These are phyloP conservation scores for Psittacula cyanocephala DNA, from an alignment of 2,113 vertebrate genomes.

Conservation along the genomic window DNA sequence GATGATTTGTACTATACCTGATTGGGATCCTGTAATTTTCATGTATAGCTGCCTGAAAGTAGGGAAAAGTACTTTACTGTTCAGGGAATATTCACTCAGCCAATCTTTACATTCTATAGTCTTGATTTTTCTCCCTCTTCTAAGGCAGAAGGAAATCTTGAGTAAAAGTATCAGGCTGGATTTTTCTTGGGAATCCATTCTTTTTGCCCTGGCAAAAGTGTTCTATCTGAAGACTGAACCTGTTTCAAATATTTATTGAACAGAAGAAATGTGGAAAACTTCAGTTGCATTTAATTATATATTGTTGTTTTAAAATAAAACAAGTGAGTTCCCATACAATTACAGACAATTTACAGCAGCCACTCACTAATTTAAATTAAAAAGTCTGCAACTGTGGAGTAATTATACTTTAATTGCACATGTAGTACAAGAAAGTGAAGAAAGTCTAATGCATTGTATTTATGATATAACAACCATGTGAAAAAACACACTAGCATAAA, in stretches of 20 bases:
- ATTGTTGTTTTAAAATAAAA: constrained; percentile 33
- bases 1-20: neutral
- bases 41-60: neutral
- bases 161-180: neutral
- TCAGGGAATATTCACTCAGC: neutral
- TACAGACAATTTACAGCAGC: constrained; percentile 27
- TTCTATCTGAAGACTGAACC: neutral
- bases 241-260: neutral
- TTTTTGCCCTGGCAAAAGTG: neutral
- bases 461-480: constrained; percentile 50
- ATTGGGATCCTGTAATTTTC: neutral
- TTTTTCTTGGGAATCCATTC: neutral
- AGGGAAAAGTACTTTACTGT: neutral
- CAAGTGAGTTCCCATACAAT: constrained; percentile 25
- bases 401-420: constrained; percentile 67
- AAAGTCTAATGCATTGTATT: constrained; percentile 53
- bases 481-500: constrained; percentile 58
- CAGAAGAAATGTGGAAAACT: neutral
- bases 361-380: constrained; percentile 64
- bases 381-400: constrained; percentile 44
- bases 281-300: constrained; percentile 27
- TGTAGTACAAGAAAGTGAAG: constrained; percentile 56
- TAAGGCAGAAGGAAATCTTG: neutral
- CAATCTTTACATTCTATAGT: neutral
- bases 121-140: neutral